A percentile compares a stretch with the other conserved stretches of the same genome.
phyloP scores from a whole-genome alignment of 1,140 invertebrate genomes.

The Apis cerana region DNA sequence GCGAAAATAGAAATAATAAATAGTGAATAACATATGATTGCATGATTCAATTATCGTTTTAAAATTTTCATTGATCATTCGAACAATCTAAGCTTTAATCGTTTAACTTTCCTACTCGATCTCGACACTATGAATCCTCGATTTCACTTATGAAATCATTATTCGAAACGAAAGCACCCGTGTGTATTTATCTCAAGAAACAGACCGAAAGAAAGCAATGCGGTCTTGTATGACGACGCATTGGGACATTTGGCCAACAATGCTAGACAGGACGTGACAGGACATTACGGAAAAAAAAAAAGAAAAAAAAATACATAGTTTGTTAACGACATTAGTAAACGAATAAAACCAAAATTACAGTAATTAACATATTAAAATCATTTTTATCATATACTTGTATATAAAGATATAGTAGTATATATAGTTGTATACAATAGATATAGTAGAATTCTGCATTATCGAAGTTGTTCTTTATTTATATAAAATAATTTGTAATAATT shows the following conservation, averaged over 20 bases:
- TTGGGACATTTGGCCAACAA: not conserved
- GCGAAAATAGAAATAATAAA: not conserved
- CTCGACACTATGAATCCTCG: slow-evolving; percentile 64
- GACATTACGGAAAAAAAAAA: not conserved
- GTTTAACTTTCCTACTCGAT: slow-evolving; percentile 71
- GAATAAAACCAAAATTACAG: too few species aligned
- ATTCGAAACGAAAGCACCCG: slow-evolving; percentile 75
- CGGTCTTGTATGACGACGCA: not conserved
- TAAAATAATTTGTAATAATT: too few species aligned
- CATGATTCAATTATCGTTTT: not conserved
- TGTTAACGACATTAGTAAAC: not conserved
- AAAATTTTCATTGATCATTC: not conserved
- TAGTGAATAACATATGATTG: not conserved
- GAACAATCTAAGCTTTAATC: not conserved
- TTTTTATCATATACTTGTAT: too few species aligned
- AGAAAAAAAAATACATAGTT: not conserved
- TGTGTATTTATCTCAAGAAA: slow-evolving; percentile 71
- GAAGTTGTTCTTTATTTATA: too few species aligned
- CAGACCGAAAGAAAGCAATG: slow-evolving; percentile 69
- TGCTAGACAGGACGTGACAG: not conserved
- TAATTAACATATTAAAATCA: too few species aligned
- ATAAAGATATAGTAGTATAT: too few species aligned
- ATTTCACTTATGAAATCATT: slow-evolving; percentile 76
- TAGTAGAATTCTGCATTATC: too few species aligned
- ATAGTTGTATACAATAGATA: too few species aligned